phyloP scores from a whole-genome alignment of 2,888 invertebrate genomes.

The Callimorpha dominula region DNA sequence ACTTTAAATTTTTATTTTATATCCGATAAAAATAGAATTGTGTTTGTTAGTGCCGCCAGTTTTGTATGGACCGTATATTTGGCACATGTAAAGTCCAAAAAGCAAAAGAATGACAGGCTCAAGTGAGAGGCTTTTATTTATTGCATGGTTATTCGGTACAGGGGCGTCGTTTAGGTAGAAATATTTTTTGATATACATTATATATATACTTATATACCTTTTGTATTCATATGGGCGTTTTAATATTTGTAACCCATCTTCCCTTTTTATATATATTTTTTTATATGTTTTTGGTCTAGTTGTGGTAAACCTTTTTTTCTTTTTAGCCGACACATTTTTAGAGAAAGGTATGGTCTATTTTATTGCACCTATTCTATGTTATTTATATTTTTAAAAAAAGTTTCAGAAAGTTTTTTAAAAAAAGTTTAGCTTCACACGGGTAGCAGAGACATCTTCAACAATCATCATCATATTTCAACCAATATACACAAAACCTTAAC shows the following conservation, averaged over 20 bases:
- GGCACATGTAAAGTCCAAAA: conserved; percentile 89
- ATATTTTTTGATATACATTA: not conserved
- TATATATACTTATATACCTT: too few species aligned
- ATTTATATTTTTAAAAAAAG: too few species aligned
- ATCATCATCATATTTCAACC: too few species aligned
- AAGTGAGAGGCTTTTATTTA: not conserved
- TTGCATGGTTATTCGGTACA: not conserved
- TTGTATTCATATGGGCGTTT: not conserved
- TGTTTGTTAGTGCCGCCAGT: conserved; percentile 91
- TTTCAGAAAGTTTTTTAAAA: too few species aligned
- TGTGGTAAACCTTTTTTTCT: not conserved
- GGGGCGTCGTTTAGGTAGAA: not conserved
- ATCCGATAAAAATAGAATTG: conserved; percentile 90
- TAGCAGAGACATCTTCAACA: too few species aligned
- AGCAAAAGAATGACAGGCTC: conserved; percentile 58
- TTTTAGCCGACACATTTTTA: not conserved
- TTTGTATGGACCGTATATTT: conserved; percentile 92
- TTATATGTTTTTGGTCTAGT: not conserved
- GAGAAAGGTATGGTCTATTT: too few species aligned
- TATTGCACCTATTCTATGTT: too few species aligned
- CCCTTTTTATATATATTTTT: too few species aligned
- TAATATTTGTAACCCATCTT: not conserved
- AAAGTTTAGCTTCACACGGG: too few species aligned
- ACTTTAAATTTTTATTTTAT: conserved; percentile 91
- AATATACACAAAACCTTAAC: too few species aligned